Evolutionary conservation across 2,113 vertebrate species (phyloP).

Genomic region (Tamias sibiricus): DNA sequence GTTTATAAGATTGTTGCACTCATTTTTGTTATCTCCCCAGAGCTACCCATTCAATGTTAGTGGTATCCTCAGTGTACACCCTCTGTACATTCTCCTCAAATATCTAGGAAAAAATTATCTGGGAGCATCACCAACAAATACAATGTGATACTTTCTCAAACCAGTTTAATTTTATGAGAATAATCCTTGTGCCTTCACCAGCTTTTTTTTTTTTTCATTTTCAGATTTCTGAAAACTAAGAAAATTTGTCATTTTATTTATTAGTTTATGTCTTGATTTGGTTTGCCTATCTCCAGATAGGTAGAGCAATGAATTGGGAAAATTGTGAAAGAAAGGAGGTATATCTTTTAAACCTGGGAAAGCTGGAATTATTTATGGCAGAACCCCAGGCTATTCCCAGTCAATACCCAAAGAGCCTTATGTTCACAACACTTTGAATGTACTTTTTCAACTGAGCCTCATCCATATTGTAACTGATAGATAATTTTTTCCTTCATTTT

Average conservation of each 20-base stretch:
- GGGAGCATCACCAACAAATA: neutral
- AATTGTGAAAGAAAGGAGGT: conserved; percentile 2
- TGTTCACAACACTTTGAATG: neutral
- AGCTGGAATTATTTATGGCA: neutral
- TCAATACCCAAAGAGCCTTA: neutral
- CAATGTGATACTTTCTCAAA: neutral
- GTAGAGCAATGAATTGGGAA: neutral
- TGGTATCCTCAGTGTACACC: neutral
- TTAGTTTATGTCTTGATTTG: conserved; percentile 12
- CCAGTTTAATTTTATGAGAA: conserved; percentile 23
- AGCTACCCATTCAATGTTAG: neutral
- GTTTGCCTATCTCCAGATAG: neutral
- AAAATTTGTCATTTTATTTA: neutral
- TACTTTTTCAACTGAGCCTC: neutral
- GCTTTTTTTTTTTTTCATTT: neutral
- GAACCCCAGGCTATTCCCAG: neutral
- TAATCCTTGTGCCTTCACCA: neutral
- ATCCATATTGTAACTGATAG: neutral
- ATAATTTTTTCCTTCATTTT: conserved; percentile 42
- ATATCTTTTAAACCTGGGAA: neutral
- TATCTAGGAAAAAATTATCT: neutral
- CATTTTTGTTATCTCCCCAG: neutral
- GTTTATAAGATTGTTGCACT: neutral
- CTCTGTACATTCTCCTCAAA: conserved; percentile 5
- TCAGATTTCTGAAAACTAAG: neutral